Evolutionary conservation across 2,797 vertebrate genomes (phyloP).

Genomic region (Malacoraja senta): DNA sequence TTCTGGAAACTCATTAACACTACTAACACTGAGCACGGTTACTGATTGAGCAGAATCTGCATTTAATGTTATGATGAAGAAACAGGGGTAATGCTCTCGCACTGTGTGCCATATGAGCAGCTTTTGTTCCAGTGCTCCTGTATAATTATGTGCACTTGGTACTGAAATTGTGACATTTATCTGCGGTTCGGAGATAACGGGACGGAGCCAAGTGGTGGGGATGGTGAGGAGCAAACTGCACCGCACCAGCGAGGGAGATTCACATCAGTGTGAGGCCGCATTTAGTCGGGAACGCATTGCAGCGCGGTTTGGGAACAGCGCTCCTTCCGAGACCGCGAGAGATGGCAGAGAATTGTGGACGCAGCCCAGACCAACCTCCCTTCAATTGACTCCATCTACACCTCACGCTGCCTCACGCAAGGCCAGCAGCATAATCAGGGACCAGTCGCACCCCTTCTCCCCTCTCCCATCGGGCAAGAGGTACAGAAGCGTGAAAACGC

Average conservation of each 20-base stretch:
- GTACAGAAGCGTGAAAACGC: too few species aligned
- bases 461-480: too few species aligned
- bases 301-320: too few species aligned
- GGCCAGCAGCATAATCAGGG: too few species aligned
- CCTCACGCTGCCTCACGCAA: too few species aligned
- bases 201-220: not conserved
- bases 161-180: constrained; percentile 34
- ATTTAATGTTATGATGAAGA: constrained; percentile 32
- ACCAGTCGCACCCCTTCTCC: too few species aligned
- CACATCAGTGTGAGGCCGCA: not conserved
- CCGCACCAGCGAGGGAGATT: too few species aligned
- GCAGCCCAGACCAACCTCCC: too few species aligned
- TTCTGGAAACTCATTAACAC: constrained; percentile 23
- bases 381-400: too few species aligned
- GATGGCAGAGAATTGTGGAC: too few species aligned
- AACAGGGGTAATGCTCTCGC: not conserved
- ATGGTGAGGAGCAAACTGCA: not conserved
- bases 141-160: constrained; percentile 5
- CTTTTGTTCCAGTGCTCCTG: constrained; percentile 25
- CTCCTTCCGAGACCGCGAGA: too few species aligned
- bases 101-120: not conserved
- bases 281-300: too few species aligned
- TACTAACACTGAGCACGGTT: not conserved
- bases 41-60: not conserved
- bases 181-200: constrained; percentile 19